Base-by-base conservation (phyloP, 1,140 invertebrate genomes). In the Panulirus ornatus region DNA sequence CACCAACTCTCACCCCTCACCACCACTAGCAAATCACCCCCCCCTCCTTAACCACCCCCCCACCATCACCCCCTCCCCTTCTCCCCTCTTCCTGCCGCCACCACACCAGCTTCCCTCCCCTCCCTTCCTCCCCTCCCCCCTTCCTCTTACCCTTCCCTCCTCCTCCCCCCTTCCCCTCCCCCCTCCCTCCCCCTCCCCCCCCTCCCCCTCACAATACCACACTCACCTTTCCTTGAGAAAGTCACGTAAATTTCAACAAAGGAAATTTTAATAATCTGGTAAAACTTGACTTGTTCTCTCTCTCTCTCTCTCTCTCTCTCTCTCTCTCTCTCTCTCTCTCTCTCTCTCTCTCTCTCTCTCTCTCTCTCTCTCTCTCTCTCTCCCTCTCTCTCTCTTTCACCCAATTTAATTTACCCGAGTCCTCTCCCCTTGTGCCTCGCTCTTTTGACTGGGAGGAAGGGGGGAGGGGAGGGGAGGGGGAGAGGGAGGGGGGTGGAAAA, bases 261-360 rank as follows among this genome's bases (percentile, higher is more conserved):
- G 79, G 79, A 66, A 83, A 58, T 63, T 83, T 83, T 83, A 83
- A 83, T 83, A 83, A 83, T 83, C 79, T 42, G 47, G 79, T 83
- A 83, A 83, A 83, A 83, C 34, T 54, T 47, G 30, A 27, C 58
- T 66, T 27, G 58, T 27, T 19, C 22, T 27, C 58, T 5, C 58
- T 27, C 58, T 27, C 58, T 5, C 51, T 54, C 16, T 16, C 51
- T 8, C 51, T 5, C 34, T 19, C 22, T 27, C 58, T 5, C 58
- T 27, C 58, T 27, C 58, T 5, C 51, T 54, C 16, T 16, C 51
- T 8, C 51, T 5, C 5, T 30, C 70, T 71, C 75, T 19, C 3
- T 9, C 36, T 14, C 36, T 8, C 36, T 8, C 11, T 16, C 36
- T 14, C 27, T 9, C 42, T n/a, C 44, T 5, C 22, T 42, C 47